Evolutionary conservation across 2,113 vertebrate species (phyloP).

Genomic region (Machaerirhynchus nigripectus): DNA sequence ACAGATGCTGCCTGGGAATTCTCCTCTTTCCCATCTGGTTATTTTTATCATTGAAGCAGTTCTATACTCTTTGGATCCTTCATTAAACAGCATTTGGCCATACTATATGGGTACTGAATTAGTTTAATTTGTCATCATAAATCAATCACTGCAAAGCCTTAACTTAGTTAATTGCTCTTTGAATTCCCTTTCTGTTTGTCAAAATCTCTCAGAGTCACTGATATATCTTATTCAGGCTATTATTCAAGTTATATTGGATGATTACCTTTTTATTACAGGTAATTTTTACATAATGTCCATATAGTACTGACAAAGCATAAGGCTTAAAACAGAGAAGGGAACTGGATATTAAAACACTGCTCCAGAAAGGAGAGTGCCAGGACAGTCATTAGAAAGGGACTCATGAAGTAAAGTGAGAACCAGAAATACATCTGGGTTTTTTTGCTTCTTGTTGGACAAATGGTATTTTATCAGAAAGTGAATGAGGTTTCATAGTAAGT

Average conservation of each 20-base stretch:
- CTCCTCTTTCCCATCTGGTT: neutral
- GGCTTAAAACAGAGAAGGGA: neutral
- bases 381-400: neutral
- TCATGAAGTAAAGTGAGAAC: neutral
- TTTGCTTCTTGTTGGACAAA: neutral
- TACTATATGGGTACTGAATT: constrained; percentile 42
- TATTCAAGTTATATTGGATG: constrained; percentile 43
- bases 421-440: neutral
- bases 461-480: neutral
- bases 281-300: constrained; percentile 48
- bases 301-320: neutral
- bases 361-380: neutral
- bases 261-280: constrained; percentile 62
- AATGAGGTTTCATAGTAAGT: neutral
- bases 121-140: constrained; percentile 65
- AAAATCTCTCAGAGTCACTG: constrained; percentile 38
- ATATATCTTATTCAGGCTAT: constrained; percentile 32
- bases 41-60: constrained; percentile 28
- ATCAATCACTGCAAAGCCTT: constrained; percentile 38
- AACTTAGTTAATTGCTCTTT: constrained; percentile 42
- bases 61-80: constrained; percentile 14
- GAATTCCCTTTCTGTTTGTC: constrained; percentile 54
- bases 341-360: neutral
- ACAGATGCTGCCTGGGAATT: neutral
- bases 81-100: constrained; percentile 45